Base-by-base conservation (phyloP, 2,888 invertebrate species). In the Galerucella pusilla region DNA sequence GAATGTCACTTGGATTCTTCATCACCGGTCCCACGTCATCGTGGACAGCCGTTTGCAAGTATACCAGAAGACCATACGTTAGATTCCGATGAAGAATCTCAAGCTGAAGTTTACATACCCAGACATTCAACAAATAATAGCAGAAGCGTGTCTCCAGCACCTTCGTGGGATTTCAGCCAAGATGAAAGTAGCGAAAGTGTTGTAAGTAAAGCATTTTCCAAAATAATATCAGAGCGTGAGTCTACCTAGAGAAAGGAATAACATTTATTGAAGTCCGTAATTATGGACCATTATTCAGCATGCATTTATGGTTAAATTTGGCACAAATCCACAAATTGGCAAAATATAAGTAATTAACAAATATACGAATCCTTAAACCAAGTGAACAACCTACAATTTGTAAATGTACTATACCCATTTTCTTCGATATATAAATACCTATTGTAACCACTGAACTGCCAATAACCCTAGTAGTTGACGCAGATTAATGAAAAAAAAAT, bases 21-120 rank as follows among this genome's bases (percentile, higher is more conserved):
- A 28, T 86, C 85, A 59, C 87, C 85, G 65, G 85, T 84, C 25
- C 86, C 88, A 52, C 83, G 88, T 76, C 87, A 87, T 80, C 83
- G 88, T 25, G 86, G 85, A n/a, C 86, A 86, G 75, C 86, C 85
- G 14, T 87, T 89, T 78, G 87, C 88, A 69, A 87, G 87, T 81
- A 87, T 88, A 72, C 88, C 88, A n/a, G 88, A 88, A 81, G 88
- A 88, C 80, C 87, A 87, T 75, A 86, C 88, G 14, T 81, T 88
- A 57, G 90, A 90, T 81, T 72, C 72, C 46, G 72, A 72, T 35
- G 72, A 72, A n/a, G 72, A 72, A 35, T 72, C 72, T 11, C 72
- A 72, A 42, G 42, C 35, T 65, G 66, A 70, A 25, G 25, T 57
- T 16, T 71, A 63, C 75, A 75, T 72, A 80, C 80, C 67, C 80